phyloP scores from a whole-genome alignment of 2,113 vertebrate genomes.

The Balaeniceps rex region DNA sequence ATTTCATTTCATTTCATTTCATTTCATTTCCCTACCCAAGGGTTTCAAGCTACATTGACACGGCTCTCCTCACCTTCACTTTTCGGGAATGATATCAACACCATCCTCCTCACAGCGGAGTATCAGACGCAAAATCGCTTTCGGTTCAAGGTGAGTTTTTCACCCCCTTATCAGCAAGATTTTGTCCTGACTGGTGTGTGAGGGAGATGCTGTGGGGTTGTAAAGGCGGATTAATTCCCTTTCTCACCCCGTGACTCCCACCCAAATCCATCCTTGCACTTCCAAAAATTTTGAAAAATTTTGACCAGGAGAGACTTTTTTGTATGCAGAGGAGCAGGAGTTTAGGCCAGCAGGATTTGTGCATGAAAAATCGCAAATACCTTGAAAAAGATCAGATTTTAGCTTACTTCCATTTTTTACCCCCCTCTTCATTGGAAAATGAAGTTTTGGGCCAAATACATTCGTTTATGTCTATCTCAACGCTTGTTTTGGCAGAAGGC shows the following conservation, averaged over 20 bases:
- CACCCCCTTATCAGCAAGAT: neutral
- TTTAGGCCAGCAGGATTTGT: neutral
- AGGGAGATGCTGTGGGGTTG: too few relatives aligned
- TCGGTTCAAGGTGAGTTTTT: constrained; percentile 81
- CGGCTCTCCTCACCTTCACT: constrained; percentile 78
- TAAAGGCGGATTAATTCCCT: too few relatives aligned
- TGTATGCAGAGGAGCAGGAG: neutral
- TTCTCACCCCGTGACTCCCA: neutral
- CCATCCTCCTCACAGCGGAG: constrained; percentile 72
- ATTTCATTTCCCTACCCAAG: neutral
- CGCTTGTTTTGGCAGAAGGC: neutral
- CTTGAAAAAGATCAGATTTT: neutral
- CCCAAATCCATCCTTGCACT: neutral
- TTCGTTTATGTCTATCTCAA: neutral
- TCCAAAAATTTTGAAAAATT: neutral
- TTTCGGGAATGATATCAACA: constrained; percentile 77
- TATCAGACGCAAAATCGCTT: constrained; percentile 81
- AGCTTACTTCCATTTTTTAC: too few relatives aligned
- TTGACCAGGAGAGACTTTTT: neutral
- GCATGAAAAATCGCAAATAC: neutral
- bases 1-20: neutral
- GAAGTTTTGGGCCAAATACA: neutral
- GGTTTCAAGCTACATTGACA: constrained; percentile 68
- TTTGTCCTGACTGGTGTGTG: too few relatives aligned
- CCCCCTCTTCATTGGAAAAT: neutral